Conservation (phyloP, 2,888 invertebrate species). For the Cybosia mesomella region DNA sequence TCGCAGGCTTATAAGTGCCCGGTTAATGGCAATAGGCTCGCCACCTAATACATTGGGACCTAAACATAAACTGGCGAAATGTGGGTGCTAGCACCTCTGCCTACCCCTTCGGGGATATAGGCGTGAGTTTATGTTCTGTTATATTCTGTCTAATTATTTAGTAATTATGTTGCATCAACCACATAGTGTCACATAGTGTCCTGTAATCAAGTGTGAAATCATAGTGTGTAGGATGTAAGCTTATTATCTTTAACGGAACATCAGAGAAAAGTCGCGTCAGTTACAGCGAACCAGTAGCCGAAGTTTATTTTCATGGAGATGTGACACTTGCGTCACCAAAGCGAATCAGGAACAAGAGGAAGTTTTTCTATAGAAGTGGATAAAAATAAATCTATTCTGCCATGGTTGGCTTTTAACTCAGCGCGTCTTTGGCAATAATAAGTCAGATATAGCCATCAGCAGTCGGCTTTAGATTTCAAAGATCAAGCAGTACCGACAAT, state of each 20-base stretch:
- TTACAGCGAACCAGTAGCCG: not conserved
- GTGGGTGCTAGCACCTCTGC: too few species aligned
- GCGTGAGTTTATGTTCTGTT: too few species aligned
- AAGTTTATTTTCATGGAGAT: not conserved
- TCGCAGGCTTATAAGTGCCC: too few species aligned
- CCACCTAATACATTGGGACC: too few species aligned
- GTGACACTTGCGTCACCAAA: not conserved
- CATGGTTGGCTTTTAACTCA: not conserved
- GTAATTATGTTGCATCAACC: too few species aligned
- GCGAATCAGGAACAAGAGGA: not conserved
- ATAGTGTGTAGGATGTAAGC: not conserved
- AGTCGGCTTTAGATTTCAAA: too few species aligned
- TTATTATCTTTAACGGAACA: not conserved
- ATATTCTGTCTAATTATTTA: too few species aligned
- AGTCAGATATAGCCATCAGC: not conserved
- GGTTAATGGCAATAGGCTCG: too few species aligned
- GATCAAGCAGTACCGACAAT: too few species aligned
- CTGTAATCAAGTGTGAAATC: not conserved
- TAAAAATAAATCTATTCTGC: not conserved
- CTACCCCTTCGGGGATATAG: too few species aligned
- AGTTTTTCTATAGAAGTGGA: not conserved
- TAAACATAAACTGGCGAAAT: too few species aligned
- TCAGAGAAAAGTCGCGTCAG: not conserved
- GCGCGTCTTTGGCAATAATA: not conserved
- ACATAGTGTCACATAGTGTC: too few species aligned